Evolutionary conservation across 2,888 invertebrate genomes (phyloP), one percentile per base, ranked within the genome.

Genomic region (Agrilus mali): DNA sequence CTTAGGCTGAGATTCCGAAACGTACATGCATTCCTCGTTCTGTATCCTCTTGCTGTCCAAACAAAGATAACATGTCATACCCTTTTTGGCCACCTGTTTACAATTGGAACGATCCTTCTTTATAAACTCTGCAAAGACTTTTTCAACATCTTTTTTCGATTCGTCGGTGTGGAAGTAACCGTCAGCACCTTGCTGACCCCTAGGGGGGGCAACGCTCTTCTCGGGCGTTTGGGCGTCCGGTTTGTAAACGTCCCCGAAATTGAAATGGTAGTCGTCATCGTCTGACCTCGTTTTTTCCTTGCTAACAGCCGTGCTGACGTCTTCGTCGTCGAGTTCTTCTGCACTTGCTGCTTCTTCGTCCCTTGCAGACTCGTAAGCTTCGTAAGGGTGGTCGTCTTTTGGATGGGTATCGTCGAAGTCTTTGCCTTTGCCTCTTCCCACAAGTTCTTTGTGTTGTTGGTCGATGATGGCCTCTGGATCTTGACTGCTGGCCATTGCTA

Each of bases 1-100:
- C 57, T 75, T 72, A 1, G 81, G 80, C 35, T 78, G 76, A 1
- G 78, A 77, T 53, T 80, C 80, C 1, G 80, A 80, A 7, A 82
- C 74, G 63, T 77, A 85, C 77, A 84, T 82, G 58, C 86, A 86
- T 61, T 86, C 85, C 63, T 86, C 85, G 55, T 84, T 77, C 60
- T 80, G 78, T 40, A 78, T 68, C 1, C 83, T 83, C 40, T 74
- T 72, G 51, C 78, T 72, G 55, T 83, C 82, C 4, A 76, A 65
- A 59, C 86, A 86, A 52, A 80, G 73, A 60, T 77, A 85, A 58
- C 86, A 86, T 0, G 82, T 84, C 81, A 85, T 82, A 34, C 81
- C 80, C 52, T 82, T 79, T 55, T 80, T 80, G 48, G 75, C 71
- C 0, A 80, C 73, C 60, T 80, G 81, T 56, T 81, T 79, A 60